Evolutionary conservation across 1,140 invertebrate species (phyloP).

Genomic region (Carcinoscorpius rotundicauda): DNA sequence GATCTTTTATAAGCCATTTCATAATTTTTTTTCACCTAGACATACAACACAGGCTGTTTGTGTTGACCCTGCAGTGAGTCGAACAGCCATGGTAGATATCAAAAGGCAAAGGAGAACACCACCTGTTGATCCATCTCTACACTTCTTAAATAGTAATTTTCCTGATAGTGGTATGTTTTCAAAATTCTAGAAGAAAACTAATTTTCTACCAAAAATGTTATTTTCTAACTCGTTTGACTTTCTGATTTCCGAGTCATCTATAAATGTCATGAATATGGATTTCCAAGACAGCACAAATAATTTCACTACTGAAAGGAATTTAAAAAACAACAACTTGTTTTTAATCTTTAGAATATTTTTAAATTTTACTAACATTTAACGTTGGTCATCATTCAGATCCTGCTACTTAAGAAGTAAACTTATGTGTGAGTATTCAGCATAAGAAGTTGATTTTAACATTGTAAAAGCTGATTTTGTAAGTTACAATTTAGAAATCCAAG

Average conservation of each 20-base stretch:
- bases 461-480: no score
- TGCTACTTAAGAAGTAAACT: no score
- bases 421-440: no score
- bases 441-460: no score
- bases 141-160: background rate
- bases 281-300: constrained; percentile 1
- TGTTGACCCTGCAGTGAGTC: constrained; percentile 18
- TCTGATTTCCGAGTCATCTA: background rate
- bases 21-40: constrained; percentile 1
- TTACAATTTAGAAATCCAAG: no score
- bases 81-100: constrained; percentile 23
- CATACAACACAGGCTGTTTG: constrained; percentile 23
- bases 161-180: background rate
- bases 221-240: background rate
- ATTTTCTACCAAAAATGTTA: constrained; percentile 1
- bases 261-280: background rate
- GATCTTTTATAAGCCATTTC: no score
- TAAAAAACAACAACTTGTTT: no score
- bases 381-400: no score
- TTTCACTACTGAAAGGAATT: no score
- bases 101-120: constrained; percentile 32
- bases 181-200: background rate
- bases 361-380: no score
- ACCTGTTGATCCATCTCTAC: constrained; percentile 20
- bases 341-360: no score